phyloP scores from a whole-genome alignment of 2,888 invertebrate genomes.

The Drosophila meridionalis region DNA sequence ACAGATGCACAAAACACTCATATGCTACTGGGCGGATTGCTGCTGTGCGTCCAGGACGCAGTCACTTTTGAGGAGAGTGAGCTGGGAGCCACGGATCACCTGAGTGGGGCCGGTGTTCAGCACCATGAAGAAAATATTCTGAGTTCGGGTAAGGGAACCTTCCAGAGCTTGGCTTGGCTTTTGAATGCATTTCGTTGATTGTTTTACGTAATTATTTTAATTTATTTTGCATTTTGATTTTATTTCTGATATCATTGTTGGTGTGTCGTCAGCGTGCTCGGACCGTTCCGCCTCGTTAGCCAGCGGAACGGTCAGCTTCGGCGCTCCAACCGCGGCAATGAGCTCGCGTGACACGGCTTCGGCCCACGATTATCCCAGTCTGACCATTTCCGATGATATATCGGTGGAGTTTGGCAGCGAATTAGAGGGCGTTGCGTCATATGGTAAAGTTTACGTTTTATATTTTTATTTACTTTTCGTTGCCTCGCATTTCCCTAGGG shows the following conservation, averaged over 20 bases:
- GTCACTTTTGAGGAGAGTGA: constrained; percentile 91
- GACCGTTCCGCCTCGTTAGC: constrained; percentile 85
- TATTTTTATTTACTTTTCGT: constrained; percentile 5
- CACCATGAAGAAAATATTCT: constrained; percentile 86
- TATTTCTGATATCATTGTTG: constrained; percentile 37
- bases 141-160: constrained; percentile 87
- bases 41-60: constrained; percentile 92
- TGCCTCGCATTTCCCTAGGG: not conserved
- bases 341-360: constrained; percentile 83
- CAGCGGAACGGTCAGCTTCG: constrained; percentile 84
- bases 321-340: constrained; percentile 82
- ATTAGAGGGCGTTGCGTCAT: constrained; percentile 83
- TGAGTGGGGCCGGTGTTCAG: constrained; percentile 84
- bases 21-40: constrained; percentile 92
- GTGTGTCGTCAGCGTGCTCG: constrained; percentile 82
- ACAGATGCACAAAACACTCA: constrained; percentile 94
- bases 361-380: constrained; percentile 86
- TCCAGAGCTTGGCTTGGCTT: not conserved
- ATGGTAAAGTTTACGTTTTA: constrained; percentile 79
- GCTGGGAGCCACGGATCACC: constrained; percentile 86
- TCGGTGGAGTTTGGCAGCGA: constrained; percentile 84
- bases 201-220: constrained; percentile 42
- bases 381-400: constrained; percentile 85
- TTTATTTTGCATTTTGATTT: constrained; percentile 49
- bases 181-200: constrained; percentile 9